These are phyloP conservation scores for Trissoscelio sp. DNA, from an alignment of 2,888 invertebrate genomes.

Conservation along the genomic window DNA sequence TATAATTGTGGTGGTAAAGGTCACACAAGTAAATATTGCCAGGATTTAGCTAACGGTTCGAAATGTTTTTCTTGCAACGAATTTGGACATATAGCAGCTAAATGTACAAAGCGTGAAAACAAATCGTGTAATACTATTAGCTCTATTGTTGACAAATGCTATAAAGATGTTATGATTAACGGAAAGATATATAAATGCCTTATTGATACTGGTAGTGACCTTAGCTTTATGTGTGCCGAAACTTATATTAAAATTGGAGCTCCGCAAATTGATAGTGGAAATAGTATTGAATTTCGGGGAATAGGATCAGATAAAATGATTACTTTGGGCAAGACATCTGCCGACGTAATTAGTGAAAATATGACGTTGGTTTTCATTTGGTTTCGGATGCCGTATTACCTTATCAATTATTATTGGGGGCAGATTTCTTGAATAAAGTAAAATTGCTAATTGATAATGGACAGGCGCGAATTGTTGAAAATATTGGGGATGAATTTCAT, in stretches of 20 bases:
- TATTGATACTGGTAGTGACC: slow-evolving; percentile 64
- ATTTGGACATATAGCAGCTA: slow-evolving; percentile 31
- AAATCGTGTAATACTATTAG: slow-evolving; percentile 18
- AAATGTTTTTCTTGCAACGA: slow-evolving; percentile 48
- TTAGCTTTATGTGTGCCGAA: slow-evolving; percentile 35
- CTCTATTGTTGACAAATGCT: neutral
- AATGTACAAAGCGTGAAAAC: slow-evolving; percentile 19
- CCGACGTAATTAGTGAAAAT: slow-evolving; percentile 36
- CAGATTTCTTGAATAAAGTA: neutral
- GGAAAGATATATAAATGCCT: slow-evolving; percentile 37
- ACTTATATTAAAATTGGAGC: slow-evolving; percentile 51
- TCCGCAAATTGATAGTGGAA: slow-evolving; percentile 13
- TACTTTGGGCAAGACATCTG: slow-evolving; percentile 19
- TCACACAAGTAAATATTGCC: slow-evolving; percentile 32
- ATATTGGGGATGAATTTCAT: neutral
- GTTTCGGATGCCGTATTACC: slow-evolving; percentile 37
- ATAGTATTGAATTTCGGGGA: slow-evolving; percentile 42
- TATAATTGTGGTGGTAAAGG: slow-evolving; percentile 43
- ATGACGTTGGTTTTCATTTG: slow-evolving; percentile 42
- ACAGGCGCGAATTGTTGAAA: neutral
- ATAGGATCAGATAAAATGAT: slow-evolving; percentile 21
- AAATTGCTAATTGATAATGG: neutral
- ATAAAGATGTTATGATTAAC: slow-evolving; percentile 19
- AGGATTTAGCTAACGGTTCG: neutral
- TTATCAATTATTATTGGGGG: slow-evolving; percentile 6